Percentiles rank a stretch among this genome's conserved stretches.
Evolutionary conservation across 1,140 invertebrate genomes (phyloP).

Genomic region (Rhagoletis zephyria): DNA sequence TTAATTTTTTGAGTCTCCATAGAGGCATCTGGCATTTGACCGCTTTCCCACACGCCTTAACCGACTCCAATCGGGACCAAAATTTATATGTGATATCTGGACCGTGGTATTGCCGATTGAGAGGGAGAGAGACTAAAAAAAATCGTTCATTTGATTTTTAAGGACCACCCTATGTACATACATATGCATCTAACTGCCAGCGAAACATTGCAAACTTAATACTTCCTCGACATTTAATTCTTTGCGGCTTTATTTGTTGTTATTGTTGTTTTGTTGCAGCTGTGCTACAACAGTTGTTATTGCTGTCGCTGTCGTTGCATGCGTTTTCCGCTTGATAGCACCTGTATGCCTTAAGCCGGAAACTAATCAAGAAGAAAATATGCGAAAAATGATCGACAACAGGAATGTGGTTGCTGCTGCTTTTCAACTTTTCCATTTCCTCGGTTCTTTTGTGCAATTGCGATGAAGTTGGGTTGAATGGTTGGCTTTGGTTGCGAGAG

Average conservation of each 20-base stretch:
- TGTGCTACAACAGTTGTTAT: neutral
- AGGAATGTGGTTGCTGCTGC: constrained; percentile 42
- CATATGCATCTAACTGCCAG: neutral
- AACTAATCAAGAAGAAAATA: constrained; percentile 51
- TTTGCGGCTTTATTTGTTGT: neutral
- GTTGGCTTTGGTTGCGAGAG: neutral
- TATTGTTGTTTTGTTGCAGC: neutral
- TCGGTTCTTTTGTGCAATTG: constrained; percentile 29
- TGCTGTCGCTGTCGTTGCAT: neutral
- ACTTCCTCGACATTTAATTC: constrained; percentile 46
- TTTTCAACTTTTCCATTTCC: constrained; percentile 29
- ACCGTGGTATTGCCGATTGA: too few relatives aligned
- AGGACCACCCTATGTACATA: too few relatives aligned
- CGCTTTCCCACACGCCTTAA: too few relatives aligned
- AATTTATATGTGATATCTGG: too few relatives aligned
- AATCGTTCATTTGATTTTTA: too few relatives aligned
- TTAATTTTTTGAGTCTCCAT: too few relatives aligned
- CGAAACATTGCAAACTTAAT: constrained; percentile 1
- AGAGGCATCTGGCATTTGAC: too few relatives aligned
- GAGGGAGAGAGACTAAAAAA: too few relatives aligned
- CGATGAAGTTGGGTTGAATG: neutral
- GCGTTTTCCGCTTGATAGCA: constrained; percentile 18
- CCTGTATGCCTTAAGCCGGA: constrained; percentile 34
- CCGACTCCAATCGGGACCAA: too few relatives aligned
- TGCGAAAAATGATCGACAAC: constrained; percentile 32